These are phyloP conservation scores for Chloromyia formosa DNA, from an alignment of 2,888 invertebrate species.

Conservation along the genomic window DNA sequence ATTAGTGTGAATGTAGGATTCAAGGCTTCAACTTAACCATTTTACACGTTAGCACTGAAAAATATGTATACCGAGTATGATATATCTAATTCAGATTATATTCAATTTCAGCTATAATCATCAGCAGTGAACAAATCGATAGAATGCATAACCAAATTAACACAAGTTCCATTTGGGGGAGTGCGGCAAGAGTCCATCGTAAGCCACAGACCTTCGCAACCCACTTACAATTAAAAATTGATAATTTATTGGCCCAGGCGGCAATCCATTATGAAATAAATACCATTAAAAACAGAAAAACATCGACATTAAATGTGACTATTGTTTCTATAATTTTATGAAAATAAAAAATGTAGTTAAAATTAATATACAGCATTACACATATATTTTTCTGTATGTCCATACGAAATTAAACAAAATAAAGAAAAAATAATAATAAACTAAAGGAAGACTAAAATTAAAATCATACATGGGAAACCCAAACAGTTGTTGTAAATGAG, in stretches of 20 bases:
- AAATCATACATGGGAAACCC: no score
- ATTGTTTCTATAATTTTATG: conserved; percentile 16
- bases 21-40: no score
- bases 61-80: no score
- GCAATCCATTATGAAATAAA: background rate
- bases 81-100: no score
- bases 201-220: background rate
- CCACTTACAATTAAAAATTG: background rate
- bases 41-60: no score
- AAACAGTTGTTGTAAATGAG: no score
- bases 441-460: no score
- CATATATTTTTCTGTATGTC: conserved; percentile 29
- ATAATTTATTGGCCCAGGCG: background rate
- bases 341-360: conserved; percentile 11
- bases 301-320: conserved; percentile 19
- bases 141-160: background rate
- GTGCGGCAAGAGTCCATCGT: no score
- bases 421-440: background rate
- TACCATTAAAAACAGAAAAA: conserved; percentile 9
- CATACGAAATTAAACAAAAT: background rate
- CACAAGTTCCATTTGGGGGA: background rate
- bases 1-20: no score
- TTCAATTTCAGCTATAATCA: conserved; percentile 28
- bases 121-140: conserved; percentile 29
- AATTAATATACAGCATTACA: background rate